Percentiles rank a stretch among this genome's conserved stretches.
Evolutionary conservation across 2,888 invertebrate genomes (phyloP).

Genomic region (Protodeltote pygarga): DNA sequence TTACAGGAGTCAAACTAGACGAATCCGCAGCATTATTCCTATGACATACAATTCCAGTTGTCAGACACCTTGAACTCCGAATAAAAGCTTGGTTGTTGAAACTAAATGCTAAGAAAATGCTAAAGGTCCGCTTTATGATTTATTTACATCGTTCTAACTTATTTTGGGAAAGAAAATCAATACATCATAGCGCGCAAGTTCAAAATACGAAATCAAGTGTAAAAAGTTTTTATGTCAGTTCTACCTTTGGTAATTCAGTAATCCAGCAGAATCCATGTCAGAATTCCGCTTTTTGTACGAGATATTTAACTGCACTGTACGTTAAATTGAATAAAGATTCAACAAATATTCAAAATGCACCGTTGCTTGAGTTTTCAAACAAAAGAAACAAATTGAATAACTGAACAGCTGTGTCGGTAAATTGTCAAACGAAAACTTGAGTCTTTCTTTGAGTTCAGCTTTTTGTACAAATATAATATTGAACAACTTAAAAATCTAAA

Average conservation of each 20-base stretch:
- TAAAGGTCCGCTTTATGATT: conserved; percentile 76
- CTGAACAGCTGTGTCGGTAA: conserved; percentile 56
- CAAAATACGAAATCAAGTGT: conserved; percentile 57
- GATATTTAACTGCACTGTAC: conserved; percentile 1
- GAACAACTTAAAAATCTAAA: no score
- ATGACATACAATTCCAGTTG: conserved; percentile 49
- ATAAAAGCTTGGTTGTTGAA: conserved; percentile 23
- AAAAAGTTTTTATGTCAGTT: conserved; percentile 30
- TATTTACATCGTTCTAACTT: conserved; percentile 84
- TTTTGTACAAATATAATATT: no score
- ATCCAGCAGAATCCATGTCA: conserved; percentile 61
- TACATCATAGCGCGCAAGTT: conserved; percentile 83
- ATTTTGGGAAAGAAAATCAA: conserved; percentile 85
- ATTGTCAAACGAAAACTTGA: conserved; percentile 35
- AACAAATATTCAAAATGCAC: conserved; percentile 45
- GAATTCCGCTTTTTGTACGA: conserved; percentile 2
- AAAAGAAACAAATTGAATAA: conserved; percentile 51
- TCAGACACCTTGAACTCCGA: conserved; percentile 31
- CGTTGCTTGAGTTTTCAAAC: conserved; percentile 56
- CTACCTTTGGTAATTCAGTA: conserved; percentile 66
- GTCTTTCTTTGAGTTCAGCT: background rate
- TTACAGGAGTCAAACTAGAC: conserved; percentile 69
- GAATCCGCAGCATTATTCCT: conserved; percentile 60
- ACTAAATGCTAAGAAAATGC: conserved; percentile 60
- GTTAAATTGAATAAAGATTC: conserved; percentile 13